phyloP scores from a whole-genome alignment of 2,888 invertebrate species.

The Venustoraphidia nigricollis region DNA sequence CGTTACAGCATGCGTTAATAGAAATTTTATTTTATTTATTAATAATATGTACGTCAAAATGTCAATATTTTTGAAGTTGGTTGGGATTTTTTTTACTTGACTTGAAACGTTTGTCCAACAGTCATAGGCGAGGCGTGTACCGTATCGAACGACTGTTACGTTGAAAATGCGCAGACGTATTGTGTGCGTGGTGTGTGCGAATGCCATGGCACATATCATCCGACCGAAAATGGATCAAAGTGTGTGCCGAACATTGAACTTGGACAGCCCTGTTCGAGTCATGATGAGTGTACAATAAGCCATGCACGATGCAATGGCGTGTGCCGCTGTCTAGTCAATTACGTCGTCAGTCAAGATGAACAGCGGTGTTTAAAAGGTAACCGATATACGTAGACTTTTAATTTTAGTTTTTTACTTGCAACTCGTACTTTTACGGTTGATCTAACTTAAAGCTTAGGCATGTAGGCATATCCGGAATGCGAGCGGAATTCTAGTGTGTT shows the following conservation, averaged over 20 bases:
- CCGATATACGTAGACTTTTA: neutral
- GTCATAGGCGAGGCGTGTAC: conserved; percentile 2
- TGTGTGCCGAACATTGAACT: neutral
- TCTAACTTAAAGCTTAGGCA: too few species aligned
- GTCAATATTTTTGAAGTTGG: too few species aligned
- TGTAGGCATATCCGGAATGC: too few species aligned
- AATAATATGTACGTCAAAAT: too few species aligned
- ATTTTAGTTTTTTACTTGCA: neutral
- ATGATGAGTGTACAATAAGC: conserved; percentile 1
- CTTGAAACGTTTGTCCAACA: neutral
- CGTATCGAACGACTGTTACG: neutral
- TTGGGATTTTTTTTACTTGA: neutral
- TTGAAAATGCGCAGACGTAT: conserved; percentile 2
- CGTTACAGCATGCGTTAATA: too few species aligned
- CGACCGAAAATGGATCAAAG: conserved; percentile 2
- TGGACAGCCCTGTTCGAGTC: neutral
- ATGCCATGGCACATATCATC: neutral
- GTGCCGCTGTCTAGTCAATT: conserved; percentile 21
- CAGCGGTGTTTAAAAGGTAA: conserved; percentile 22
- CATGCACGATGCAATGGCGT: conserved; percentile 16
- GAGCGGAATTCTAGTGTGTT: too few species aligned
- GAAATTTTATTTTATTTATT: too few species aligned
- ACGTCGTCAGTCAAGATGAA: conserved; percentile 18
- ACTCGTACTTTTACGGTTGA: too few species aligned
- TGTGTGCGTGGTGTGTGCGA: conserved; percentile 1